phyloP scores from a whole-genome alignment of 2,113 vertebrate species.

The Ceratotherium simum region DNA sequence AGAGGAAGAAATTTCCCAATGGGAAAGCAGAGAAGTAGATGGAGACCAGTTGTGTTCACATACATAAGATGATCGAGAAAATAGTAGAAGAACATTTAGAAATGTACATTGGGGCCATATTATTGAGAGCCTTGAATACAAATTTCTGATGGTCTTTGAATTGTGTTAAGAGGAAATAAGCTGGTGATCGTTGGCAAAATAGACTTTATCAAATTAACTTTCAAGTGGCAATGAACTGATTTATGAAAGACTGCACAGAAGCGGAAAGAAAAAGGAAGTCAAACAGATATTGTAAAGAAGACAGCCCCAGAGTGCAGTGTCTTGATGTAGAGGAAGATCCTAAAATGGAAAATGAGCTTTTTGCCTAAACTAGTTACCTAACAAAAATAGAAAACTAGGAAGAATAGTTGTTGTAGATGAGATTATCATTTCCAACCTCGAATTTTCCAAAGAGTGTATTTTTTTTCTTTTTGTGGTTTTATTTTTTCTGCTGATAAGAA shows the following conservation, averaged over 20 bases:
- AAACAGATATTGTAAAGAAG: not conserved
- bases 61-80: not conserved
- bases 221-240: not conserved
- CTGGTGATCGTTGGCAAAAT: not conserved
- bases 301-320: not conserved
- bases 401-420: not conserved
- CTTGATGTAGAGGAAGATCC: not conserved
- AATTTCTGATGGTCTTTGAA: not conserved
- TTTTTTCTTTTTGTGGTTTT: not conserved
- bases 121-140: not conserved
- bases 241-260: not conserved
- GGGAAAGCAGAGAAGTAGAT: not conserved
- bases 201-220: not conserved
- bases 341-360: not conserved
- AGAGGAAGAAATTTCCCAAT: not conserved
- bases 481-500: not conserved
- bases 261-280: not conserved
- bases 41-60: not conserved
- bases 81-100: not conserved
- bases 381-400: not conserved
- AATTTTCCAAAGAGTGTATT: not conserved
- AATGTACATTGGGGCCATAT: rapidly evolving
- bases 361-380: not conserved
- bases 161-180: not conserved
- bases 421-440: not conserved